phyloP scores from a whole-genome alignment of 2,888 invertebrate species.

The Epinotia ramella region DNA sequence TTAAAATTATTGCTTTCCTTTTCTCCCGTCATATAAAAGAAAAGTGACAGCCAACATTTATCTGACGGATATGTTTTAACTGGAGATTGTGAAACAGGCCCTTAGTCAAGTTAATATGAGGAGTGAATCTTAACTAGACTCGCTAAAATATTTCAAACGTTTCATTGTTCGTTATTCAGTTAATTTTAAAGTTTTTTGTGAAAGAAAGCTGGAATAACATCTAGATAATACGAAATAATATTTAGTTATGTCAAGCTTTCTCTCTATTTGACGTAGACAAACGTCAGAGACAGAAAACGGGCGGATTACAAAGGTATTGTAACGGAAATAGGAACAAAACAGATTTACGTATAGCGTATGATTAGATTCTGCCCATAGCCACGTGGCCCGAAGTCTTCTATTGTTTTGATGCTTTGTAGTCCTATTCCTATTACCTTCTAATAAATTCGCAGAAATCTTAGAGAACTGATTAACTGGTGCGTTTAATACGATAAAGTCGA shows the following conservation, averaged over 20 bases:
- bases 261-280: not conserved
- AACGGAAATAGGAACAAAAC: not conserved
- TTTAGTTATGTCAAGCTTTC: not conserved
- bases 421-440: not conserved
- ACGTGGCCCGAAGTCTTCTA: not conserved
- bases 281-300: not conserved
- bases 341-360: not conserved
- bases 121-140: conserved; percentile 19
- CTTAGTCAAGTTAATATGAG: conserved; percentile 17
- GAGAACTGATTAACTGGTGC: conserved; percentile 54
- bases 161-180: not conserved
- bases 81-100: too few relatives aligned
- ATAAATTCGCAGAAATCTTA: conserved; percentile 52
- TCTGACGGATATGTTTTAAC: too few relatives aligned
- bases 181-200: not conserved
- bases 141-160: too few relatives aligned
- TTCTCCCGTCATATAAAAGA: too few relatives aligned
- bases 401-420: not conserved
- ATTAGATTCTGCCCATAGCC: not conserved
- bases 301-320: not conserved
- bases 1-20: too few relatives aligned
- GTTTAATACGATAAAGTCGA: conserved; percentile 57
- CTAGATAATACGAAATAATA: not conserved
- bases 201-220: not conserved
- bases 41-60: too few relatives aligned